Percentiles rank a stretch among this genome's conserved stretches.
Conservation (phyloP, 2,797 vertebrate genomes). For the Arctocebus calabarensis region DNA sequence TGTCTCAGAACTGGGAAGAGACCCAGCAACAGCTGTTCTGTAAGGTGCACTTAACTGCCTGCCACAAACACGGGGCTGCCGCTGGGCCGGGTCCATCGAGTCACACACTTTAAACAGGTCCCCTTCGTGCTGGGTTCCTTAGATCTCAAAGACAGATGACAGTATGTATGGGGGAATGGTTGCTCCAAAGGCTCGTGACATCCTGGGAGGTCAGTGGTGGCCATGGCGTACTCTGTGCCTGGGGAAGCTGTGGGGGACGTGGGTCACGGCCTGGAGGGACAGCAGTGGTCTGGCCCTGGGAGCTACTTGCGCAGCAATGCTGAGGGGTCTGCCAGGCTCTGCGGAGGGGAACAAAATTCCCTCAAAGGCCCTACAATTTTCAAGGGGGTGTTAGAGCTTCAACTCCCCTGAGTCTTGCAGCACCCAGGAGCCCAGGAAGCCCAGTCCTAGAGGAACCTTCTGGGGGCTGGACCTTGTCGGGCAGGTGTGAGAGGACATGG, state of each 20-base stretch:
- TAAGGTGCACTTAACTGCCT: rapidly evolving
- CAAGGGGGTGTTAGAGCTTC: neutral
- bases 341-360: neutral
- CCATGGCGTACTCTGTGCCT: no score
- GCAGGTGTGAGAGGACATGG: rapidly evolving
- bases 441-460: neutral
- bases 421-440: neutral
- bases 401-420: neutral
- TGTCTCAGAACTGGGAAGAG: neutral
- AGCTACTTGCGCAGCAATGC: neutral
- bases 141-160: neutral
- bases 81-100: rapidly evolving
- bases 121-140: neutral
- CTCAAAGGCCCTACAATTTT: no score
- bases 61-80: rapidly evolving
- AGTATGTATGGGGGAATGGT: rapidly evolving
- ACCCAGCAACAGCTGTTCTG: neutral
- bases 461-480: rapidly evolving
- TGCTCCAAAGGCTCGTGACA: no score
- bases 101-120: rapidly evolving
- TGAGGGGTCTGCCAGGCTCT: neutral
- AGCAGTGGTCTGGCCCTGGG: neutral
- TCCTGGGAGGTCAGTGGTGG: no score
- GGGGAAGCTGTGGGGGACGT: no score
- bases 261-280: rapidly evolving